Base-by-base conservation (phyloP, 2,888 invertebrate genomes). In the Chironomus riparius region DNA sequence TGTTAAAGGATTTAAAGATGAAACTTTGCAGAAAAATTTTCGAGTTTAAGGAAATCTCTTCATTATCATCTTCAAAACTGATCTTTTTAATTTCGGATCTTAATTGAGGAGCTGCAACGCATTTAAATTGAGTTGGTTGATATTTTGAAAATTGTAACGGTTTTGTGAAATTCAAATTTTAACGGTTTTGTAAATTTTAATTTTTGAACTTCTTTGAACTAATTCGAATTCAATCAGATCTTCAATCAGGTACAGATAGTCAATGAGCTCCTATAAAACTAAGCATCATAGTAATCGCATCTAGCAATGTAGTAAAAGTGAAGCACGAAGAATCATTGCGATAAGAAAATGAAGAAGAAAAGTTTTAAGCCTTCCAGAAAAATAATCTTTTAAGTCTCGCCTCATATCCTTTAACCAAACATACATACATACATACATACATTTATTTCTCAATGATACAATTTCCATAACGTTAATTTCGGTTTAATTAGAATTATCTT, bases 401-500 rank as follows among this genome's bases (percentile, higher is more conserved):
- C 62, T 62, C 62, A 62, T 62, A 62, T 62, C 62, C 62, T 62
- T 62, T 62, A 62, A 62, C 62, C 38, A 38, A 38, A 38, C 38
- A 18, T 22, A 22, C 22, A 62, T 18, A 15, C 62, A 62, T 10
- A 21, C 18, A 62, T 12, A n/a, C n/a, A 62, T 10, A 62, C 62
- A 18, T 12, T 22, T 62, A 38, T 38, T 38, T 38, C 38, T 38
- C 38, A 38, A 38, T 38, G 38, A 38, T 38, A 38, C 62, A 62
- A 21, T 18, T 61, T 72, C 72, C 56, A 61, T 22, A 10, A 61
- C 61, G 61, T 61, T 72, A 72, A 72, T 72, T 56, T 72, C 22
- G 18, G 15, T 70, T 70, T 70, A 50, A 50, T 50, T 70, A 22
- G 48, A 70, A 70, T 70, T 70, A 72, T 28, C 72, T 61, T 28